phyloP scores from a whole-genome alignment of 2,797 vertebrate species.

The Galagoides demidoff region DNA sequence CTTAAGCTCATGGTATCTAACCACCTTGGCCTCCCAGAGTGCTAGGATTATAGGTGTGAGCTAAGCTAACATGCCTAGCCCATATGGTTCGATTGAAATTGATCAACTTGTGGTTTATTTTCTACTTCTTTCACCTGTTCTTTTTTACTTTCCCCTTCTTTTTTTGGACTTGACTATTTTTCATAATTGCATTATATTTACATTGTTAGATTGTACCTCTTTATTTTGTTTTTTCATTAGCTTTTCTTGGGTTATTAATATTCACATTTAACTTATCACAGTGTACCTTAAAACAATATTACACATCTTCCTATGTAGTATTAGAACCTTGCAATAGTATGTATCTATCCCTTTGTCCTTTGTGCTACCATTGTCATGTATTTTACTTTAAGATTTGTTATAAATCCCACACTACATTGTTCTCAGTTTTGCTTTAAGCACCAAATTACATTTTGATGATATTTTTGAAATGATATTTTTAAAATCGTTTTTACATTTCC shows the following conservation, averaged over 20 bases:
- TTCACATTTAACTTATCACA: neutral
- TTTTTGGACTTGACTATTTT: neutral
- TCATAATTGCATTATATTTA: conserved; percentile 1
- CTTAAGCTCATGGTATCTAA: too few relatives aligned
- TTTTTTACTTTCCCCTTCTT: neutral
- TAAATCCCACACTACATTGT: neutral
- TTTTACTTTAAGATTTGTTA: neutral
- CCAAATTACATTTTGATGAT: conserved; percentile 1
- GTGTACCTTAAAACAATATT: neutral
- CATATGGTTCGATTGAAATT: neutral
- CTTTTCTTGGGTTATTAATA: neutral
- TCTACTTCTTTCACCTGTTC: neutral
- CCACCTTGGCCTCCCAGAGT: too few relatives aligned
- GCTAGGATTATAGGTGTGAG: too few relatives aligned
- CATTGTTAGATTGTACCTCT: neutral
- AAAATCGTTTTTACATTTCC: neutral
- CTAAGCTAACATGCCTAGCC: too few relatives aligned
- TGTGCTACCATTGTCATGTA: neutral
- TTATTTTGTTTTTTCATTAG: conserved; percentile 18
- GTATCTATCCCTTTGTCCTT: neutral
- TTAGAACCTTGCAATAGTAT: neutral
- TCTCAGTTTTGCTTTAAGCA: conserved; percentile 27
- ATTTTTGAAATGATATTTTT: conserved; percentile 25
- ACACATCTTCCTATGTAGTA: neutral
- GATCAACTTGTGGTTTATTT: neutral